Evolutionary conservation across 1,140 invertebrate species (phyloP), one percentile per base, ranked within the genome.

Genomic region (Aphis gossypii): DNA sequence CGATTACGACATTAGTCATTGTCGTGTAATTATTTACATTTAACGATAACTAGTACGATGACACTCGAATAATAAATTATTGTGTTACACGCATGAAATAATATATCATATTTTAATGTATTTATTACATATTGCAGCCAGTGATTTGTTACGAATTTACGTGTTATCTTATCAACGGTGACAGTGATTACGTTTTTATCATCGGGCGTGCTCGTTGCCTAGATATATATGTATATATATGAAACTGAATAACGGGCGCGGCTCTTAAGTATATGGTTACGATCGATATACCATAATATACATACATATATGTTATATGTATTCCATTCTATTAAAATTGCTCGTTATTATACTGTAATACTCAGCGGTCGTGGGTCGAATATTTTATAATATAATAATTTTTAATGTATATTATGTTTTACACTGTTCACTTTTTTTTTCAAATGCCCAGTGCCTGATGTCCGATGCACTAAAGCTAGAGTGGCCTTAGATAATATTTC

Each of bases 151-250:
- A n/a, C 11, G 60, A 76, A n/a, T 76, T 68, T n/a, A 18, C 18
- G 35, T 21, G 35, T 41, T 30, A 90, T 60, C 30, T 87, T 87
- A 87, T 87, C 86, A 87, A 18, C 30, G 2, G 76, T 8, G 76
- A 46, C 84, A 2, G 25, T 87, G 86, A 87, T 87, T 87, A 87
- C 86, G 14, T 35, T 48, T 14, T 87, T 87, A 87, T 87, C 86
- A 87, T n/a, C 46, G 86, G 86, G 86, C 86, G 86, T 48, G 46
- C 25, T 87, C 84, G 83, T 44, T 46, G 11, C 21, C 35, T 82
- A 2, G 9, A 23, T 83, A n/a, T 51, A n/a, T 60, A 60, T 25
- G 5, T 60, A 38, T 35, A 82, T 21, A 5, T 83, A 41, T n/a
- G 60, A n/a, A 21, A 83, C 82, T 83, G 21, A 83, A 38, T 83